Evolutionary conservation across 2,888 invertebrate genomes (phyloP).

Genomic region (Andrena fulva): DNA sequence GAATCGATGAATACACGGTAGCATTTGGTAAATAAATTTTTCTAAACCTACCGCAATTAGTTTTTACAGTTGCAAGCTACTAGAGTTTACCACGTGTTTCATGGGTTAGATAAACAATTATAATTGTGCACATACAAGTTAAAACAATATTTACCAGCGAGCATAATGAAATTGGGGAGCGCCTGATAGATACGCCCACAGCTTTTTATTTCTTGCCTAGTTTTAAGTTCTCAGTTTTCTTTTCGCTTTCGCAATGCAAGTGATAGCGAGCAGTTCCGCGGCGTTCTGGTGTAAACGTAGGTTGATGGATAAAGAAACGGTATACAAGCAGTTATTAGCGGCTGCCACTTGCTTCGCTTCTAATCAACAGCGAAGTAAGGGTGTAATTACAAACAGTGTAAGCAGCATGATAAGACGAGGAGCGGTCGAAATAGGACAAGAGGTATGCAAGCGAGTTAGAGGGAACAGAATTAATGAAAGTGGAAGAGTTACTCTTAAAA

Average conservation of each 20-base stretch:
- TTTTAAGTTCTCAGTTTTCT: not conserved
- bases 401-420: constrained; percentile 3
- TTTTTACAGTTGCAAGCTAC: no score
- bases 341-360: not conserved
- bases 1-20: no score
- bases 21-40: no score
- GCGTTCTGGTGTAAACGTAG: not conserved
- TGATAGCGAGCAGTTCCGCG: not conserved
- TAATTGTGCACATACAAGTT: no score
- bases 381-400: constrained; percentile 15
- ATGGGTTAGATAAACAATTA: no score
- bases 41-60: no score
- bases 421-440: constrained; percentile 4
- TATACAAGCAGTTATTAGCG: constrained; percentile 8
- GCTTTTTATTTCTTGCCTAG: not conserved
- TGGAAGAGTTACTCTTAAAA: not conserved
- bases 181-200: not conserved
- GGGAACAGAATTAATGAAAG: not conserved
- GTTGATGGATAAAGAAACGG: constrained; percentile 12
- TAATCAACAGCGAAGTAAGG: constrained; percentile 1
- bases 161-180: no score
- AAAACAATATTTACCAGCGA: no score
- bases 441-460: not conserved
- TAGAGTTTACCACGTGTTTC: no score
- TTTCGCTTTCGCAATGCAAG: not conserved